Base-by-base conservation (phyloP, 1,140 invertebrate species). In the Epicauta chinensis region DNA sequence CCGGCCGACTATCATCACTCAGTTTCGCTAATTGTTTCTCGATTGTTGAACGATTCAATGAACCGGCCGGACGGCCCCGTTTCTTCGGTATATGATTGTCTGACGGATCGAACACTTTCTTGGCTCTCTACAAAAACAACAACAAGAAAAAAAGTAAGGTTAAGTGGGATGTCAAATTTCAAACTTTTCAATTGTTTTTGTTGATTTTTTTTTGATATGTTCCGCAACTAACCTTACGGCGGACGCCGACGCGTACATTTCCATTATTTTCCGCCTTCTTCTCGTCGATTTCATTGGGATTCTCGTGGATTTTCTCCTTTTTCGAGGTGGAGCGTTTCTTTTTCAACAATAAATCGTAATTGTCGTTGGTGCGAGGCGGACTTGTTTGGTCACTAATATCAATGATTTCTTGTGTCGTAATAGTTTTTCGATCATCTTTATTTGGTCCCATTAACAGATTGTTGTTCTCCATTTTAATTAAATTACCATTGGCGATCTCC, bases 21-120 rank as follows among this genome's bases (percentile, higher is more conserved):
- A 59, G 54, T 32, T 61, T 58, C 7, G 50, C 47, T 13, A 58
- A 42, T 40, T 69, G 56, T 53, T 76, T 78, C 57, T 78, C 75
- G 10, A 78, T 71, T 13, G 76, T 73, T 10, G 73, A 71, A 66
- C 78, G 79, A 55, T 80, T 81, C 6, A 80, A 69, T 13, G 77
- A 77, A 2, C 75, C 75, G 13, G 77, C 69, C 29, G 81, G 80
- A 16, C 81, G 75, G 11, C 83, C 82, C 45, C 83, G 70, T 67
- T 79, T 81, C 65, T 80, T 74, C 3, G 83, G 82, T 4, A 86
- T 67, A 71, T 84, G 80, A 56, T 82, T 84, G 56, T 87, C 85
- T 2, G 84, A 87, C n/a, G 85, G 85, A 69, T 87, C 85, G 65
- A 86, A 86, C 1, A 87, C 84, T 71, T 85, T 85, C 61, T 84